Base-by-base conservation (phyloP, 2,888 invertebrate genomes). In the Eristalis arbustorum region DNA sequence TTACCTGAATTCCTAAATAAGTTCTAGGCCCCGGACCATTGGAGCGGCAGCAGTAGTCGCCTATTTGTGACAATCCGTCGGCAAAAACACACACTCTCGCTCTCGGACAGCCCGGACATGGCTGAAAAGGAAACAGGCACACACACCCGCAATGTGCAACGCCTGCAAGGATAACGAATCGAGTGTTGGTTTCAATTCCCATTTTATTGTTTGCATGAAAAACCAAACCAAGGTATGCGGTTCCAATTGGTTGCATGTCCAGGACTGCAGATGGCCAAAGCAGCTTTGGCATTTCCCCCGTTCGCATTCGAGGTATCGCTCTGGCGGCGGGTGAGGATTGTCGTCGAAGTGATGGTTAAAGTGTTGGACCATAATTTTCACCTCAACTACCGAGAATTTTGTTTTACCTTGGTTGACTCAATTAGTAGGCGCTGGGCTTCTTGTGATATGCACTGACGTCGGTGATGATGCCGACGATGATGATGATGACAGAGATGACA, bases 1-100 rank as follows among this genome's bases (percentile, higher is more conserved):
- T 87, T 87, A 87, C 87, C 87, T 87, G 87, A 87, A 87, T 87
- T 87, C 75, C 87, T 87, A 87, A 87, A 83, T 83, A 87, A 87
- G 87, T 87, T 75, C 82, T 68, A 83, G 74, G 62, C 73, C 37
- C 74, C 67, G 69, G 64, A 40, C 18, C 78, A 10, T 49, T 42
- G 40, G 18, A 66, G 49, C 75, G 66, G n/a, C 42, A 23, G 23
- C 34, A n/a, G n/a, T 23, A 31, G 18, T 8, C 56, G 18, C 13
- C 23, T 56, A 68, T 80, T 71, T 84, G 84, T 84, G 84, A 80
- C 79, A 84, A 84, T 76, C 76, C 69, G 81, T 61, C 77, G 81
- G 71, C 78, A 71, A 85, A 79, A 80, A 85, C 68, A 64, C 40
- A 42, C 42, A 42, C 42, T 42, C 49, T 5, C 18, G 62, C 69